Conservation (phyloP, 1,140 invertebrate species). For the Drosophila ohnishii region DNA sequence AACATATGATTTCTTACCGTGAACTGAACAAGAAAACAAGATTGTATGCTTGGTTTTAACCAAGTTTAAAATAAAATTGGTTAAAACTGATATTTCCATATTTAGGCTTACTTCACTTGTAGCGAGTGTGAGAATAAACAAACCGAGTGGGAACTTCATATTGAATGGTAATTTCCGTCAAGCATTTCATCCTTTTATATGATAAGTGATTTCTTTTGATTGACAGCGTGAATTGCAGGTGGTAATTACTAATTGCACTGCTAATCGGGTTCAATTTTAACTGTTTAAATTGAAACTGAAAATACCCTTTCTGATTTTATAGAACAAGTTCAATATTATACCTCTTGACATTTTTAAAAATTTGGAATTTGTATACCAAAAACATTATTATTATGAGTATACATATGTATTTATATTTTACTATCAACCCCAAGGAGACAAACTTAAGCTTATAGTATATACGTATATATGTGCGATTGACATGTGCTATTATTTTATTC, state of each 20-base stretch:
- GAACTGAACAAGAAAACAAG: slow-evolving; percentile 52
- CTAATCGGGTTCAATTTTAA: background rate
- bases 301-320: background rate
- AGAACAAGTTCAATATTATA: no score
- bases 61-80: slow-evolving; percentile 35
- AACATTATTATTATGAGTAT: background rate
- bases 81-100: slow-evolving; percentile 53
- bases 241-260: slow-evolving; percentile 28
- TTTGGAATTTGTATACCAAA: background rate
- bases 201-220: slow-evolving; percentile 32
- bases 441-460: background rate
- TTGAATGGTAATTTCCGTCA: background rate
- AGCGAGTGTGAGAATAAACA: slow-evolving; percentile 7
- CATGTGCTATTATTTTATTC: background rate
- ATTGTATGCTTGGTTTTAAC: slow-evolving; percentile 46
- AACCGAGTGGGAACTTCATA: slow-evolving; percentile 33
- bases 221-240: slow-evolving; percentile 55
- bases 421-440: background rate
- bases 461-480: background rate
- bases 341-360: background rate
- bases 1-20: slow-evolving; percentile 30
- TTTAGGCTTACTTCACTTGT: background rate
- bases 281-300: background rate
- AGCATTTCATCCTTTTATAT: slow-evolving; percentile 34
- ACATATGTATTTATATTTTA: no score